These are phyloP conservation scores for Spisula solida DNA, from an alignment of 2,888 invertebrate species.

Conservation along the genomic window DNA sequence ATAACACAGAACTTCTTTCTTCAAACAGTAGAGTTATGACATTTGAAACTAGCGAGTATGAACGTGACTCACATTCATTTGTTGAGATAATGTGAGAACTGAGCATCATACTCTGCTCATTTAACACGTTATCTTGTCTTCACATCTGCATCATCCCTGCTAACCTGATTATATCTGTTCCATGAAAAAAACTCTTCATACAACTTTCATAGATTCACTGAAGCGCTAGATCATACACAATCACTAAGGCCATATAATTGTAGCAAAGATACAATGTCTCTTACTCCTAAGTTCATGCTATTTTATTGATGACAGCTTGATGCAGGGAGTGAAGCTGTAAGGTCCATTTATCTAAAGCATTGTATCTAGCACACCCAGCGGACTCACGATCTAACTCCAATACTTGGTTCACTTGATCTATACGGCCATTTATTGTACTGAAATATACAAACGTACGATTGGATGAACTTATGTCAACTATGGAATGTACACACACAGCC, in stretches of 20 bases:
- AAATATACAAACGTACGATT: conserved; percentile 60
- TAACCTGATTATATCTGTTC: neutral
- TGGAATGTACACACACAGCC: too few relatives aligned
- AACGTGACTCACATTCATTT: too few relatives aligned
- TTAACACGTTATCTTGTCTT: too few relatives aligned
- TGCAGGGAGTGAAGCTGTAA: conserved; percentile 96
- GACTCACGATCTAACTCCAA: conserved; percentile 92
- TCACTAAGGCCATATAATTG: neutral
- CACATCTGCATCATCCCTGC: neutral
- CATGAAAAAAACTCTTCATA: neutral
- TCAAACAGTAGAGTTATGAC: too few relatives aligned
- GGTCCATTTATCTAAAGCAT: conserved; percentile 98
- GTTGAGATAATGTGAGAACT: too few relatives aligned
- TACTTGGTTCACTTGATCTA: conserved; percentile 96
- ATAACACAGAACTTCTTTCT: too few relatives aligned
- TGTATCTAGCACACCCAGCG: conserved; percentile 95
- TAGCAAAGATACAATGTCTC: neutral
- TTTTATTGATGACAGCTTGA: conserved; percentile 96
- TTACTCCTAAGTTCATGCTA: conserved; percentile 90
- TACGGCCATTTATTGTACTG: conserved; percentile 89
- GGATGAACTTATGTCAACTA: too few relatives aligned
- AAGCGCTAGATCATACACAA: neutral
- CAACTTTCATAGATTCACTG: too few relatives aligned
- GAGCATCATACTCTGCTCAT: too few relatives aligned
- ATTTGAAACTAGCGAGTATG: too few relatives aligned